A percentile compares a stretch with the other conserved stretches of the same genome.
These are phyloP conservation scores for Plebejus melissa DNA, from an alignment of 2,888 invertebrate genomes.

Conservation along the genomic window DNA sequence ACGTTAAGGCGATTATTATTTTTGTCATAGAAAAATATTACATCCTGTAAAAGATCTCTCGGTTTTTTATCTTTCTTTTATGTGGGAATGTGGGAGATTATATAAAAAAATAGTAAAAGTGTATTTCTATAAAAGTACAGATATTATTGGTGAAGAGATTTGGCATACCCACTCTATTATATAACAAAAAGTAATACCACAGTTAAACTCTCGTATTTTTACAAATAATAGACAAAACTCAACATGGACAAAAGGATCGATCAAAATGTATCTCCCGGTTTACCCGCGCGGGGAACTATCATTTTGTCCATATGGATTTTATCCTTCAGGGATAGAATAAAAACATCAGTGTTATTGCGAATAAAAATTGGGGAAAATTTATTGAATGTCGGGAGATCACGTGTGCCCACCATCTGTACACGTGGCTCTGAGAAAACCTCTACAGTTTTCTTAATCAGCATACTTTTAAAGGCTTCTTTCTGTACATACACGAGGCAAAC, in stretches of 20 bases:
- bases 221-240: background rate
- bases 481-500: no score
- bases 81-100: no score
- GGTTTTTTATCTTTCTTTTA: no score
- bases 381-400: background rate
- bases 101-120: no score
- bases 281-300: background rate
- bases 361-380: background rate
- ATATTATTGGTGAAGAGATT: no score
- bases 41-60: no score
- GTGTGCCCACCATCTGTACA: background rate
- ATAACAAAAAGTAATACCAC: no score
- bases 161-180: no score
- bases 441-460: background rate
- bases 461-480: background rate
- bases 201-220: background rate
- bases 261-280: background rate
- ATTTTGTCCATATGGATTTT: slow-evolving; percentile 8
- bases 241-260: background rate
- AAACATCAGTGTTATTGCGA: slow-evolving; percentile 17
- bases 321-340: background rate
- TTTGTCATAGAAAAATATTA: no score
- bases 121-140: no score
- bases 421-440: background rate
- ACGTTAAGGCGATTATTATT: no score